Percentiles rank a stretch among this genome's conserved stretches.
These are phyloP conservation scores for Conistra vaccinii DNA, from an alignment of 2,888 invertebrate genomes.

Conservation along the genomic window DNA sequence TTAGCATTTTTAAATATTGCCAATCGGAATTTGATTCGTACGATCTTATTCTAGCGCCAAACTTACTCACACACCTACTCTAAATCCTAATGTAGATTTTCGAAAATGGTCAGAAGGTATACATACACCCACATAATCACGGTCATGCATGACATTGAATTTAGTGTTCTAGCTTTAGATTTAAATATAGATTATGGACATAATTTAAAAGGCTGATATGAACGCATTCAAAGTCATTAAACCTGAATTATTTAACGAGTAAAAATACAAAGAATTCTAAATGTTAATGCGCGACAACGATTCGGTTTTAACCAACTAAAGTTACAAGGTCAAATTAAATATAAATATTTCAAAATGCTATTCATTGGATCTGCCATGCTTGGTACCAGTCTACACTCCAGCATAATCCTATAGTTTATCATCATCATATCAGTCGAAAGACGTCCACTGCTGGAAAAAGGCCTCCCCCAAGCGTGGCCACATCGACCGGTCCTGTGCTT, in stretches of 20 bases:
- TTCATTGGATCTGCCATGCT: not conserved
- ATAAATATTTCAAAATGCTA: not conserved
- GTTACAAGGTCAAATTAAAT: not conserved
- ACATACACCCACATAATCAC: too few relatives aligned
- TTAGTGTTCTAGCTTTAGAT: not conserved
- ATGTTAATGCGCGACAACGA: not conserved
- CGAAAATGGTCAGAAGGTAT: not conserved
- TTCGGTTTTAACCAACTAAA: not conserved
- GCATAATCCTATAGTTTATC: not conserved
- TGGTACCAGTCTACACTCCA: not conserved
- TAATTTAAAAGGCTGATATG: not conserved
- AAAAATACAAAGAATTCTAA: not conserved
- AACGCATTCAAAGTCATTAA: not conserved
- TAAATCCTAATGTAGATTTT: too few relatives aligned
- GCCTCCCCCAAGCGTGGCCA: not conserved
- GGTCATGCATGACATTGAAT: slow-evolving; percentile 1
- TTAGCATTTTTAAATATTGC: too few relatives aligned
- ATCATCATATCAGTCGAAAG: not conserved
- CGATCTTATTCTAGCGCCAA: too few relatives aligned
- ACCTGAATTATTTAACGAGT: not conserved
- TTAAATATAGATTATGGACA: not conserved
- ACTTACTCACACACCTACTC: too few relatives aligned
- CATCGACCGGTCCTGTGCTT: too few relatives aligned
- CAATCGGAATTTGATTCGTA: too few relatives aligned
- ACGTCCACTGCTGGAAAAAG: not conserved